A percentile compares a stretch with the other conserved stretches of the same genome.
Conservation (phyloP, 2,113 vertebrate species). For the Percopsis transmontana region DNA sequence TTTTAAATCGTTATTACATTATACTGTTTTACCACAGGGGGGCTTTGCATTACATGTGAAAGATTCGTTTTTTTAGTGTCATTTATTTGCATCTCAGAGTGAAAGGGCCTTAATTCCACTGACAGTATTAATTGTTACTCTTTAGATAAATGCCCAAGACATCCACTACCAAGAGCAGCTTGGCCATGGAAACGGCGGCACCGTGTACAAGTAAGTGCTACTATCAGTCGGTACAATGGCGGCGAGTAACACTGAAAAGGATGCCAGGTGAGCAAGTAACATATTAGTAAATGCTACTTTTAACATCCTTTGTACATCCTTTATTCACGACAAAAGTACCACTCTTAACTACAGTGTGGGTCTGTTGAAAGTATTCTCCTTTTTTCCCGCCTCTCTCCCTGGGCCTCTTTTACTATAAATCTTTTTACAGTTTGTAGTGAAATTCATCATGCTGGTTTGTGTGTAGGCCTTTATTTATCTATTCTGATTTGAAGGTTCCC, state of each 20-base stretch:
- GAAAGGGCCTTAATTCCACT: too few relatives aligned
- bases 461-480: conserved; percentile 63
- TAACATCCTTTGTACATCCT: background rate
- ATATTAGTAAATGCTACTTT: conserved; percentile 4
- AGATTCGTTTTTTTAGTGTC: too few relatives aligned
- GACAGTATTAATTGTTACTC: too few relatives aligned
- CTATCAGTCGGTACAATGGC: conserved; percentile 13
- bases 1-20: too few relatives aligned
- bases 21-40: too few relatives aligned
- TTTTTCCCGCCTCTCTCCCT: conserved; percentile 8
- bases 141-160: conserved; percentile 98
- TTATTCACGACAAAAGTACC: conserved; percentile 16
- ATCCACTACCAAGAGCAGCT: conserved; percentile 97
- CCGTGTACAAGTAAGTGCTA: conserved; percentile 97
- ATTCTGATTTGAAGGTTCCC: conserved; percentile 75
- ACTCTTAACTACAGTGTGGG: background rate
- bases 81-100: too few relatives aligned
- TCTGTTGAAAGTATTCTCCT: conserved; percentile 9
- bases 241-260: conserved; percentile 8
- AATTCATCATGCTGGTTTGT: conserved; percentile 56
- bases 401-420: conserved; percentile 25
- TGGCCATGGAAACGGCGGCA: conserved; percentile 96
- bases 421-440: conserved; percentile 44
- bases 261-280: background rate
- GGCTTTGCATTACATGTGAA: too few relatives aligned